Conservation (phyloP, 2,113 vertebrate species). For the Callaeas wilsoni region DNA sequence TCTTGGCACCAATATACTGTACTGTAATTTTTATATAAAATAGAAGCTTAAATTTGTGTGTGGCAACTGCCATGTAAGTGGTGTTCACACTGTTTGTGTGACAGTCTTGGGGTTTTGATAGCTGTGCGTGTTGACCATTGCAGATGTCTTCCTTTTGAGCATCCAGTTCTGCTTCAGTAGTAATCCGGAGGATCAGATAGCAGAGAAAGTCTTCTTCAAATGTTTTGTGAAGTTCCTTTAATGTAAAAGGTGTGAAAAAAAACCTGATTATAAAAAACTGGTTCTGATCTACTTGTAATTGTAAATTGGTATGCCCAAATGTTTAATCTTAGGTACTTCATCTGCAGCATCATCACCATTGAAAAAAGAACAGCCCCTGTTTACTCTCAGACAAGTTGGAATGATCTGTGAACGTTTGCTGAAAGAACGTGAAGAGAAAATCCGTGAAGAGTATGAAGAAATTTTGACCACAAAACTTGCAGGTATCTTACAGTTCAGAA, state of each 20-base stretch:
- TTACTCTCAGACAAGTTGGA: constrained; percentile 96
- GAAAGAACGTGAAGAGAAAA: constrained; percentile 97
- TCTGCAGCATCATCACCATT: constrained; percentile 87
- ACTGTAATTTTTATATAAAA: not conserved
- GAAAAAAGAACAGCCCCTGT: constrained; percentile 95
- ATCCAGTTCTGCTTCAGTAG: not conserved
- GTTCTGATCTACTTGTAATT: not conserved
- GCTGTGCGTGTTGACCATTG: rapidly evolving
- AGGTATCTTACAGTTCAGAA: constrained; percentile 73
- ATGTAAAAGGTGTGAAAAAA: not conserved
- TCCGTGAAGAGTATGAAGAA: constrained; percentile 97
- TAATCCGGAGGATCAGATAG: not conserved
- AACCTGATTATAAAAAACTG: not conserved
- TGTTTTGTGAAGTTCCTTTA: not conserved
- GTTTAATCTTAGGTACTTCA: constrained; percentile 76
- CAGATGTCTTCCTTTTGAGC: not conserved
- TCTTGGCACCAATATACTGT: not conserved
- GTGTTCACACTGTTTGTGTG: not conserved
- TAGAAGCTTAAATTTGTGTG: not conserved
- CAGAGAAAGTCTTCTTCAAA: not conserved
- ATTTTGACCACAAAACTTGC: constrained; percentile 96
- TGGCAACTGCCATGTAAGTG: not conserved
- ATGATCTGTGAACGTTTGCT: constrained; percentile 98
- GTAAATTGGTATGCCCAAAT: not conserved
- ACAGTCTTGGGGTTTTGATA: not conserved